Base-by-base conservation (phyloP, 2,888 invertebrate species). In the Clivina fossor region DNA sequence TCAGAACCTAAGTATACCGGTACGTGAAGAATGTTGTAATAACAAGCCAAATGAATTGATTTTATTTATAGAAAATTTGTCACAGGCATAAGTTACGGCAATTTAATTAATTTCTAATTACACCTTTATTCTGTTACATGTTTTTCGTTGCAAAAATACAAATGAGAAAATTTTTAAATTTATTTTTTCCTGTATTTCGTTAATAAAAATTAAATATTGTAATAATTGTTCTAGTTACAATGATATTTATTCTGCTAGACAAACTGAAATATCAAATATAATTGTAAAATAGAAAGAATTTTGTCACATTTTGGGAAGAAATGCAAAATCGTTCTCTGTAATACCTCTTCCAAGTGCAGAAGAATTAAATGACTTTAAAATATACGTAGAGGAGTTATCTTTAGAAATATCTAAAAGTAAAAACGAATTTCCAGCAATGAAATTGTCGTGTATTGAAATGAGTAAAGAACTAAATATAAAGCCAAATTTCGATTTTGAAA, bases 301-400 rank as follows among this genome's bases (percentile, higher is more conserved):
- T 3, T 78, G 80, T 41, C 76, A 78, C 40, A 74, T 75, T 43
- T 73, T 83, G 0, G 84, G 83, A 0, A 74, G 75, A 9, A 74
- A 77, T 26, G 75, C 79, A 13, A 76, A 75, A 30, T 72, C 75
- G 58, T 61, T 83, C 43, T 66, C 74, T 11, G 76, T 78, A 13
- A 68, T 76, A 0, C 80, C 81, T 1, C 61, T 89, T 13, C 86
- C 88, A 0, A 76, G 80, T 0, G 79, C 81, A 16, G 77, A 80
- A 2, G 81, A 86, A 56, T 68, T 89, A 9, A 74, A 79, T 8
- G 74, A 78, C 32, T 78, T 87, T 38, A 76, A 80, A 40, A 66
- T 71, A 0, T 80, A 86, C 56, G 70, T 90, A 2, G 78, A 82
- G 28, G 70, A 74, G 8, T 69, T 88, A 46, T 82, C 84, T 63